A percentile compares a stretch with the other conserved stretches of the same genome.
These are phyloP conservation scores for Periophthalmus modestus DNA, from an alignment of 2,113 vertebrate genomes.

Conservation along the genomic window DNA sequence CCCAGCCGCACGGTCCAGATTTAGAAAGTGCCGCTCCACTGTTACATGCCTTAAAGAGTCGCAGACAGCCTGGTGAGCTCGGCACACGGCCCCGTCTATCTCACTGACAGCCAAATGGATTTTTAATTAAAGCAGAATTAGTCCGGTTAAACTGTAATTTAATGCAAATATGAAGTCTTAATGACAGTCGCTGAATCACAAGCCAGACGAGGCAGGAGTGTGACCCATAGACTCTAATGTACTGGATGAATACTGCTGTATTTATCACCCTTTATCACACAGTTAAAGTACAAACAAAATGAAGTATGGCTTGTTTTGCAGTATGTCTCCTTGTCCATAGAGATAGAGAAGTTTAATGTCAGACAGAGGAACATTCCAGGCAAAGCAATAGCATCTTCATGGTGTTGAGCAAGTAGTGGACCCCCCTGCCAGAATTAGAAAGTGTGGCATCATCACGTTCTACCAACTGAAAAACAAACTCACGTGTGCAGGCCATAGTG, in stretches of 20 bases:
- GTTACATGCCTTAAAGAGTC: conserved; percentile 25
- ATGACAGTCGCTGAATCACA: conserved; percentile 92
- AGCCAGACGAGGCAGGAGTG: conserved; percentile 85
- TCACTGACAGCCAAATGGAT: conserved; percentile 88
- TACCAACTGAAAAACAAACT: conserved; percentile 59
- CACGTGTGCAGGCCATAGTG: conserved; percentile 95
- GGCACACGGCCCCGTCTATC: conserved; percentile 75
- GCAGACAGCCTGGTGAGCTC: conserved; percentile 63
- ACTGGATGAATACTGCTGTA: conserved; percentile 44
- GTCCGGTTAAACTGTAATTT: conserved; percentile 94
- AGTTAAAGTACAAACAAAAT: background rate
- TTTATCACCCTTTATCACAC: background rate
- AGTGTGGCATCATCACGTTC: background rate
- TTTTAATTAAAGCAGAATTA: conserved; percentile 97
- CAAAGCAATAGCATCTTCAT: too few relatives aligned
- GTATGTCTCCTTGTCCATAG: background rate
- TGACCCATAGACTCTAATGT: conserved; percentile 82
- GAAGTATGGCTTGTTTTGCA: background rate
- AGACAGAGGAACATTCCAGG: too few relatives aligned
- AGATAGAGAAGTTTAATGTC: too few relatives aligned
- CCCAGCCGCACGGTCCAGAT: conserved; percentile 2
- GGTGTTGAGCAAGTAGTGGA: too few relatives aligned
- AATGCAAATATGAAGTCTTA: conserved; percentile 96
- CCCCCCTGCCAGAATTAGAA: background rate
- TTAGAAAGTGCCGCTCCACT: conserved; percentile 16